A percentile compares a stretch with the other conserved stretches of the same genome.
Conservation (phyloP, 2,888 invertebrate genomes). For the Troilus luridus region DNA sequence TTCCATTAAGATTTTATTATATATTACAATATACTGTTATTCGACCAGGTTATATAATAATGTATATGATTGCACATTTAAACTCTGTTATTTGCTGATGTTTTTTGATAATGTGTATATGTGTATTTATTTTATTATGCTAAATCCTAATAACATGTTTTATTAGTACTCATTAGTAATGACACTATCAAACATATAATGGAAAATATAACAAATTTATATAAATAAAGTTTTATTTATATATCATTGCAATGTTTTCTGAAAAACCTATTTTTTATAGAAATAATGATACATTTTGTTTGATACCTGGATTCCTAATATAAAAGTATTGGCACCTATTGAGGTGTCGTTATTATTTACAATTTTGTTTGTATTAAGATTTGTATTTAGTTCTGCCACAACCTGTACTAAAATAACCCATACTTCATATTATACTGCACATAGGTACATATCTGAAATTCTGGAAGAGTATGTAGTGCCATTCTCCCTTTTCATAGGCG, state of each 20-base stretch:
- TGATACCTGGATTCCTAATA: background rate
- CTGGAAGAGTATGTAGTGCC: no score
- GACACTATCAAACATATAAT: constrained; percentile 41
- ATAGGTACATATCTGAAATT: no score
- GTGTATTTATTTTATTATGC: constrained; percentile 31
- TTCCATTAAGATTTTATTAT: constrained; percentile 34
- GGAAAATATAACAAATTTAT: constrained; percentile 30
- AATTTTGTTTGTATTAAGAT: background rate
- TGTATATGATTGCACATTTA: constrained; percentile 26
- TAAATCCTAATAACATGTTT: constrained; percentile 16
- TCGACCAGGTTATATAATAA: constrained; percentile 37
- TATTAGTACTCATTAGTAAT: constrained; percentile 40
- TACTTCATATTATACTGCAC: no score
- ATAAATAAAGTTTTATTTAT: constrained; percentile 44
- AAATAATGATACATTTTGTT: background rate
- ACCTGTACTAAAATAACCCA: no score
- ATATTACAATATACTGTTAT: constrained; percentile 36
- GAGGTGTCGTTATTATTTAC: background rate
- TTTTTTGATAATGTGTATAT: constrained; percentile 12
- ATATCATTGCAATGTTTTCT: background rate
- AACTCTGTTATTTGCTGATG: constrained; percentile 29
- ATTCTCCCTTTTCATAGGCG: no score
- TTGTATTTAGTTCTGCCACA: no score
- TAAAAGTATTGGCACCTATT: background rate
- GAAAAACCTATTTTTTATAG: background rate